Base-by-base conservation (phyloP, 2,797 vertebrate species). In the Percopsis omiscomaycus region DNA sequence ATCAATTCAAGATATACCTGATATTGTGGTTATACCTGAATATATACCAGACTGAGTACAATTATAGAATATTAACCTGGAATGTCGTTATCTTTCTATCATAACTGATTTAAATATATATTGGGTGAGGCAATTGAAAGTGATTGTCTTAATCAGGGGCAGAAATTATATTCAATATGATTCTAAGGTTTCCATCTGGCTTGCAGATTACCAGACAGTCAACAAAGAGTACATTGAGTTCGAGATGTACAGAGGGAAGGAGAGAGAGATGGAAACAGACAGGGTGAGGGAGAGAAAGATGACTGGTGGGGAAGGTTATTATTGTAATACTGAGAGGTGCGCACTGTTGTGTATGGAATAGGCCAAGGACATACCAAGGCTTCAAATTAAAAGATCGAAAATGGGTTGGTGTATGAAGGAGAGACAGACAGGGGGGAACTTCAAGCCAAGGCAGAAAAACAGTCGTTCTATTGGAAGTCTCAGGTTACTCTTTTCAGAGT, bases 151-250 rank as follows among this genome's bases (percentile, higher is more conserved):
- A 72, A 77, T 69, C 70, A 54, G 47, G 32, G 82, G 75, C 85
- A 91, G 70, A 80, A 85, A 79, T 83, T 83, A 77, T 68, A 75
- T 86, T 89, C 87, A 89, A 89, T 88, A 80, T 85, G 73, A 88
- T 87, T 90, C 83, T 77, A 90, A 73, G 83, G 77, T 86, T 90
- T 90, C 91, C 89, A 91, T 91, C 88, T 92, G 91, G 76, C 84
- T 81, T 66, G 79, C 83, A 86, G 81, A 89, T 92, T 81, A 88
- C 47, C 22, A 22, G 22, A 22, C 22, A 22, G 22, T 22, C 22
- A 81, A 73, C 82, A 78, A 78, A 67, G 77, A 79, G 83, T 88
- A 80, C 76, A 79, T 82, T 71, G 66, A 22, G 22, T 22, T 22
- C 22, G 22, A 22, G 22, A 66, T 32, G 68, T 69, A 74, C 68